These are phyloP conservation scores for Crotophaga sulcirostris DNA, from an alignment of 2,113 vertebrate species.

Conservation along the genomic window DNA sequence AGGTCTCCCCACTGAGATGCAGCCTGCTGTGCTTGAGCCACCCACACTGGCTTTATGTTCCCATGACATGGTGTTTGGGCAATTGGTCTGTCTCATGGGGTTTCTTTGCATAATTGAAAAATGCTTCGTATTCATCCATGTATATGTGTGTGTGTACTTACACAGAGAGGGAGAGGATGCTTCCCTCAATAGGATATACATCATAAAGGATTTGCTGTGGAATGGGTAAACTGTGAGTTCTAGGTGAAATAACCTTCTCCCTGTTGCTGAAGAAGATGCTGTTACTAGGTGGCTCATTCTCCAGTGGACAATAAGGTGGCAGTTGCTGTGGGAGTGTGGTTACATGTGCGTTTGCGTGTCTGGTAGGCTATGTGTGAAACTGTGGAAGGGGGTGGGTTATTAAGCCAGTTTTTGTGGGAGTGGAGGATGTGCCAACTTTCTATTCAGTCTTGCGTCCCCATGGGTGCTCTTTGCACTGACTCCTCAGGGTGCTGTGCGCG, in stretches of 20 bases:
- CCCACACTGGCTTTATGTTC: background rate
- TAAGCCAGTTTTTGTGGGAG: background rate
- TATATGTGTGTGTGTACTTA: background rate
- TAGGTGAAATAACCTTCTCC: background rate
- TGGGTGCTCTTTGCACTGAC: background rate
- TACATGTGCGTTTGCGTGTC: background rate
- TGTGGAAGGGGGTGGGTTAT: background rate
- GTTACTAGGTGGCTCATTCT: background rate
- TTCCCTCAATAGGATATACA: background rate
- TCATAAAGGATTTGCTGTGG: background rate
- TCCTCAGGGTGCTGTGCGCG: accelerated
- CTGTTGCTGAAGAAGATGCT: background rate
- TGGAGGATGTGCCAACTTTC: background rate
- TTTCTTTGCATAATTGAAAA: background rate
- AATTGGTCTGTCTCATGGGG: background rate
- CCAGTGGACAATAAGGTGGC: background rate
- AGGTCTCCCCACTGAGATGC: background rate
- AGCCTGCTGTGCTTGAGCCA: background rate
- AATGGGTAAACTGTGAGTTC: background rate
- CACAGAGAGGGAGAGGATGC: background rate
- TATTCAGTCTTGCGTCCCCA: background rate
- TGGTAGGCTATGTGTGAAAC: background rate
- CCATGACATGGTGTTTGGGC: background rate
- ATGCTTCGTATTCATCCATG: background rate
- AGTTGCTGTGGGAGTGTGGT: background rate